A percentile compares a stretch with the other conserved stretches of the same genome.
Conservation (phyloP, 2,888 invertebrate species). For the Drosophila borealis region DNA sequence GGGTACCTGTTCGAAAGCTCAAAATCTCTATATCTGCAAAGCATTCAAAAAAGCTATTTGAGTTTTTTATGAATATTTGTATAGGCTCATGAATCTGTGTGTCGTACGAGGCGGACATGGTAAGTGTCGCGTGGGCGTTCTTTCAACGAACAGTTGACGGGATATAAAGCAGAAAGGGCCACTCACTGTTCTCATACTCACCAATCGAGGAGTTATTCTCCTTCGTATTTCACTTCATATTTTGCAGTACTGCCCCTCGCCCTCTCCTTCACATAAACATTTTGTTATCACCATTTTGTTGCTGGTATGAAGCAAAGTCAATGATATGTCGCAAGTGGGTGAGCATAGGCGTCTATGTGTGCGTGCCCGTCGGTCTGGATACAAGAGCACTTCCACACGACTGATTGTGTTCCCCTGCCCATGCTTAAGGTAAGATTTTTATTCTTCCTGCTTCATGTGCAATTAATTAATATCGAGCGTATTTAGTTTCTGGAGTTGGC, state of each 20-base stretch:
- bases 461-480: conserved; percentile 64
- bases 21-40: conserved; percentile 8
- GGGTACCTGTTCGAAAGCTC: neutral
- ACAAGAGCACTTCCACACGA: conserved; percentile 30
- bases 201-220: conserved; percentile 53
- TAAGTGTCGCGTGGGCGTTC: conserved; percentile 12
- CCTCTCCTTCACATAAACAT: conserved; percentile 27
- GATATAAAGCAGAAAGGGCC: conserved; percentile 13
- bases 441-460: conserved; percentile 23
- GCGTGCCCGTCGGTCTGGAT: conserved; percentile 12
- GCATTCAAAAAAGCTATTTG: conserved; percentile 21
- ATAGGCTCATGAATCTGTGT: conserved; percentile 23
- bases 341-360: conserved; percentile 15
- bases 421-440: conserved; percentile 13
- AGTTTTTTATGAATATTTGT: conserved; percentile 43
- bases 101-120: conserved; percentile 1
- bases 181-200: neutral
- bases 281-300: conserved; percentile 29
- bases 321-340: conserved; percentile 68
- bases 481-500: conserved; percentile 32
- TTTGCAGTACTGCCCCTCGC: conserved; percentile 28
- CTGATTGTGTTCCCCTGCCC: conserved; percentile 18
- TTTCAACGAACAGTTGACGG: conserved; percentile 33
- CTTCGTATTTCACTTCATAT: conserved; percentile 59
- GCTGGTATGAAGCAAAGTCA: conserved; percentile 72